These are phyloP conservation scores for Sylvia borin DNA, from an alignment of 2,797 vertebrate genomes.

Conservation along the genomic window DNA sequence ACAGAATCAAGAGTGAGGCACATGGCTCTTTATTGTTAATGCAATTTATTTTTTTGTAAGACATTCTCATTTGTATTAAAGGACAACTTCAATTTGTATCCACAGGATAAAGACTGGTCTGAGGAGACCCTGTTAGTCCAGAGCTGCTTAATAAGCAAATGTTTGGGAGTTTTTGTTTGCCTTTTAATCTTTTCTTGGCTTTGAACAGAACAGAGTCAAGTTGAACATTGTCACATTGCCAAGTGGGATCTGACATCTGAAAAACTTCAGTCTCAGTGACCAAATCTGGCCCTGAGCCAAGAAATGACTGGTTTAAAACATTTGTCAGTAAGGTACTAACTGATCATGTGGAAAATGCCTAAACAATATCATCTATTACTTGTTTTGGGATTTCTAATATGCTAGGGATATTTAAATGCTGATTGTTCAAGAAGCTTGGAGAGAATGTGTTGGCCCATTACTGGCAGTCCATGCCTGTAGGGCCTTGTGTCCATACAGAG, in stretches of 20 bases:
- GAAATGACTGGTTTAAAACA: not conserved
- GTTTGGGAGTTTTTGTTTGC: not conserved
- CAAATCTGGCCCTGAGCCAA: not conserved
- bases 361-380: not conserved
- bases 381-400: not conserved
- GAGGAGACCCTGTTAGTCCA: not conserved
- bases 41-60: not conserved
- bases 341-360: not conserved
- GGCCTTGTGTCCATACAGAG: not conserved
- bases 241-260: not conserved
- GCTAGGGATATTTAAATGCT: not conserved
- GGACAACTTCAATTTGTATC: not conserved
- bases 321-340: not conserved
- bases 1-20: not conserved
- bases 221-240: not conserved
- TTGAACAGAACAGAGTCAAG: not conserved
- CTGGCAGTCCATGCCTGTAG: not conserved
- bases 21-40: not conserved
- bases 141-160: not conserved
- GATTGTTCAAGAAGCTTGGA: not conserved
- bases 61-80: not conserved
- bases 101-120: not conserved
- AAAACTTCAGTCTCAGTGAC: not conserved
- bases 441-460: not conserved
- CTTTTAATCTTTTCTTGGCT: not conserved